Conservation (phyloP, 2,888 invertebrate genomes). For the Celastrina argiolus region DNA sequence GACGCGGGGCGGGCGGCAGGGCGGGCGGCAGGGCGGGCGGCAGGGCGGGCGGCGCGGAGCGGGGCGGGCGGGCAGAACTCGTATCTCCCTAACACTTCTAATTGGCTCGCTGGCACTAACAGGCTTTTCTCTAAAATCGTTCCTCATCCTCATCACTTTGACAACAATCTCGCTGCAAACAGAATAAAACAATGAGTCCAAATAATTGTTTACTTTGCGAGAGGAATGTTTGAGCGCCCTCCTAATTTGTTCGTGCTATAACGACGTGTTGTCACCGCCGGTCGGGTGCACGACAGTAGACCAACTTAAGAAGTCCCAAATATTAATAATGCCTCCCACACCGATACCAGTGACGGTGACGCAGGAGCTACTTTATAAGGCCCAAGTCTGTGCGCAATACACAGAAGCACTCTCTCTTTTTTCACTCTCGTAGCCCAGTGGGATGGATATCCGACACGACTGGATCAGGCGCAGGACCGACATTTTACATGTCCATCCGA, state of each 20-base stretch:
- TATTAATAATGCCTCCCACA: too few relatives aligned
- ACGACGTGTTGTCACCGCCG: not conserved
- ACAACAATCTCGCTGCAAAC: constrained; percentile 41
- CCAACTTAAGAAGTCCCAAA: too few relatives aligned
- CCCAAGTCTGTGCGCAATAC: too few relatives aligned
- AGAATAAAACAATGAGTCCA: constrained; percentile 17
- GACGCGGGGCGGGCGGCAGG: constrained; percentile 46
- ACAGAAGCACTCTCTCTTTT: too few relatives aligned
- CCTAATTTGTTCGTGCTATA: not conserved
- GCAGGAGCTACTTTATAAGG: too few relatives aligned
- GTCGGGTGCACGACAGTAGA: not conserved
- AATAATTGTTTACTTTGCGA: not conserved
- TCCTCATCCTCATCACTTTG: constrained; percentile 58
- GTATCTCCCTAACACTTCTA: constrained; percentile 63
- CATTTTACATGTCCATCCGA: too few relatives aligned
- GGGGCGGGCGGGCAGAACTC: constrained; percentile 41
- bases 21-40: constrained; percentile 40
- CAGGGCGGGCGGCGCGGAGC: constrained; percentile 37
- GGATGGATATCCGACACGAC: too few relatives aligned
- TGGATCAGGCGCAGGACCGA: too few relatives aligned
- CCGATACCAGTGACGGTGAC: not conserved
- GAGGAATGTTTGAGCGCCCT: not conserved
- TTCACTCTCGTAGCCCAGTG: too few relatives aligned
- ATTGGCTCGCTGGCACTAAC: constrained; percentile 69
- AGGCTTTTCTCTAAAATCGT: constrained; percentile 57